Percentiles rank a stretch among this genome's conserved stretches.
phyloP scores from a whole-genome alignment of 1,140 invertebrate species.

The Doryteuthis pealeii region DNA sequence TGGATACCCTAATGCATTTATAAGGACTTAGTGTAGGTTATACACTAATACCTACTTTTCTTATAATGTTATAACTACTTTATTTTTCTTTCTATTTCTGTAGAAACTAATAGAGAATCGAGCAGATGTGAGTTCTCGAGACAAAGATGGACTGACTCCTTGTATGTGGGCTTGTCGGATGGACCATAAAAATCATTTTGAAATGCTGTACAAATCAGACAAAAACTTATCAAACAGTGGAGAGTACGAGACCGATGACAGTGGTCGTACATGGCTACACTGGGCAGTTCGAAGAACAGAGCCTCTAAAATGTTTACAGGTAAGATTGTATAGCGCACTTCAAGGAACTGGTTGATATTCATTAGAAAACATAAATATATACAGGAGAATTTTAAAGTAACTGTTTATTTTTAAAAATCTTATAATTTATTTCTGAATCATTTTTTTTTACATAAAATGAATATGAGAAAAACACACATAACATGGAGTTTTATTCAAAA shows the following conservation, averaged over 20 bases:
- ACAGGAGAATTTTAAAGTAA: no score
- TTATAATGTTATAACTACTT: no score
- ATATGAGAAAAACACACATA: no score
- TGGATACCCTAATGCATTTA: no score
- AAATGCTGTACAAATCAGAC: slow-evolving; percentile 42
- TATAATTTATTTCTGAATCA: no score
- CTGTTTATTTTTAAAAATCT: no score
- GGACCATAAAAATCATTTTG: slow-evolving; percentile 59
- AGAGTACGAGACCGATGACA: slow-evolving; percentile 54
- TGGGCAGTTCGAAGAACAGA: slow-evolving; percentile 57
- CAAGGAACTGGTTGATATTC: neutral
- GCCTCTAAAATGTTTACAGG: slow-evolving; percentile 58
- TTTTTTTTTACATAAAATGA: no score
- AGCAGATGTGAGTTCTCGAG: slow-evolving; percentile 44
- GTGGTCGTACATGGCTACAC: slow-evolving; percentile 59
- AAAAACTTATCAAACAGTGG: slow-evolving; percentile 40
- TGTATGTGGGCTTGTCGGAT: slow-evolving; percentile 61
- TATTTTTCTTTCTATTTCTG: slow-evolving; percentile 20
- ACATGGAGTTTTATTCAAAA: no score
- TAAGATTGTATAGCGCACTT: slow-evolving; percentile 20
- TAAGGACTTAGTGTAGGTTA: no score
- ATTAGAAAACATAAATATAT: no score
- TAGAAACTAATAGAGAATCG: slow-evolving; percentile 50
- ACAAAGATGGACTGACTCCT: slow-evolving; percentile 58
- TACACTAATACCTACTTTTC: no score